Evolutionary conservation across 2,888 invertebrate genomes (phyloP), one percentile per base, ranked within the genome.

Genomic region (Pseudeuparius sepicola): DNA sequence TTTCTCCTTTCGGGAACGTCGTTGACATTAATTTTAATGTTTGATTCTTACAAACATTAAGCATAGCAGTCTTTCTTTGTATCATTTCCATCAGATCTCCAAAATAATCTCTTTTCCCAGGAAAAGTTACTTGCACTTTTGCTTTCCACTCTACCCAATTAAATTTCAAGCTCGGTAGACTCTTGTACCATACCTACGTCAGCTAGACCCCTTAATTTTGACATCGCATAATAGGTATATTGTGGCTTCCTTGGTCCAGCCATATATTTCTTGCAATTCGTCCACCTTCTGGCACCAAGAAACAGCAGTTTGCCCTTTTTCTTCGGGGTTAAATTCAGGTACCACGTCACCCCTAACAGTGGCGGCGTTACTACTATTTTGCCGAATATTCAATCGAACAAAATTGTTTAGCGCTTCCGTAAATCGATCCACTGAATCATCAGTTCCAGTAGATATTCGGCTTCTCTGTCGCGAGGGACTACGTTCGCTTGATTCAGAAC

Each of bases 131-230:
- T 24, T 28, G 15, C 13, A 47, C 25, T 29, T 37, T 42, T 20
- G 35, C 23, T 24, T 48, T 48, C 43, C 43, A 45, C 25, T 45
- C 45, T 7, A 26, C 31, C 43, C 45, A 45, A n/a, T 29, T n/a
- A n/a, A n/a, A n/a, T n/a, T n/a, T n/a, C n/a, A n/a, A n/a, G n/a
- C n/a, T n/a, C n/a, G n/a, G n/a, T n/a, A n/a, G n/a, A n/a, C n/a
- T n/a, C n/a, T n/a, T n/a, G n/a, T n/a, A n/a, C n/a, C n/a, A n/a
- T 7, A 26, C 31, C 43, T n/a, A n/a, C n/a, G n/a, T n/a, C n/a
- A 10, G 36, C 26, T 30, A 31, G 17, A 2, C 18, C 31, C 3
- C 12, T 20, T 4, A 31, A n/a, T 17, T 4, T 31, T 11, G 3
- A 10, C 3, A 12, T 3, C 2, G 31, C 31, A 12, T 11, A 17